Base-by-base conservation (phyloP, 1,140 invertebrate species). In the Drosophila subobscura region DNA sequence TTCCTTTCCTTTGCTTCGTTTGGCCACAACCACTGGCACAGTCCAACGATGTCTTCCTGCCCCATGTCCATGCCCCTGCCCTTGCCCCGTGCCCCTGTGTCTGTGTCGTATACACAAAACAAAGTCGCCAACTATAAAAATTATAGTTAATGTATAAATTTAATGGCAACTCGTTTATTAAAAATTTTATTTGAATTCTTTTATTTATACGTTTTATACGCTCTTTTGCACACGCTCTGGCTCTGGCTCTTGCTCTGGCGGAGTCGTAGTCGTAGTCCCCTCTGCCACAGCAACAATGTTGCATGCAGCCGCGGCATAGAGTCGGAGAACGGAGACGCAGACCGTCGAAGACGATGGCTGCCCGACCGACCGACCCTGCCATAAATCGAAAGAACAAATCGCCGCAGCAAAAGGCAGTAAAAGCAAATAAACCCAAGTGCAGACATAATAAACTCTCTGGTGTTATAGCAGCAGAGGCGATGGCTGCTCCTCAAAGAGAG, bases 111-210 rank as follows among this genome's bases (percentile, higher is more conserved):
- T 85, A 85, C 81, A 85, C 81, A 85, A 88, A 88, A 89, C 84
- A 88, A 88, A 88, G 79, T 89, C 84, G 84, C 79, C 78, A 81
- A 90, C 77, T 90, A 90, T 90, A 90, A 90, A 90, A 90, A 90
- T 90, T 90, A 90, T 90, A 90, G 88, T 90, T 90, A 90, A 90
- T 90, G 88, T 90, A 90, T 90, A 90, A 90, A 90, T 90, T 90
- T 90, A 90, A 90, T 90, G 88, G 83, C 88, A 80, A 90, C 88
- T 90, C 88, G 88, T 90, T 90, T 90, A 90, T 90, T 90, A 90
- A 90, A 90, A 90, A 90, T 90, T 90, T 90, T 90, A 90, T 90
- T 90, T 90, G 89, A 88, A 89, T 88, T 88, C 84, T 88, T 88
- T 88, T 88, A 88, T 88, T 88, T 88, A 88, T 88, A 88, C 83